These are phyloP conservation scores for Myotis findleyi DNA, from an alignment of 2,797 vertebrate genomes.

Conservation along the genomic window DNA sequence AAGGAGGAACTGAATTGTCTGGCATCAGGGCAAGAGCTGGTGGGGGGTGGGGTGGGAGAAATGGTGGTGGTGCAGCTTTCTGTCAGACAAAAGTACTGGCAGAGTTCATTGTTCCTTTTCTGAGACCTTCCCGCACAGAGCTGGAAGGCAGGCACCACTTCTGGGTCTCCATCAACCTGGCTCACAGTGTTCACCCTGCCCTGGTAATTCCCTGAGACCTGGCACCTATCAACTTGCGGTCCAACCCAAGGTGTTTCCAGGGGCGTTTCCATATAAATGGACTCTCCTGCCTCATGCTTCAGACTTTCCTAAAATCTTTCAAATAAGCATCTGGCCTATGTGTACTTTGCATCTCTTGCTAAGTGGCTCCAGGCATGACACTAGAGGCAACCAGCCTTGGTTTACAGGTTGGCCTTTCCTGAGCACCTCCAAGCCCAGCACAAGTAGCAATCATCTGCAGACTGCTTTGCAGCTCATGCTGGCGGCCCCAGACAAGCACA, in stretches of 20 bases:
- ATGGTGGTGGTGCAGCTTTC: not conserved
- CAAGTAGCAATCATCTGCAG: not conserved
- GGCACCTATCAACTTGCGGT: not conserved
- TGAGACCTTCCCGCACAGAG: not conserved
- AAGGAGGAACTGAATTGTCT: not conserved
- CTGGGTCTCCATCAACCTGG: not conserved
- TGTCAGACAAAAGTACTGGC: not conserved
- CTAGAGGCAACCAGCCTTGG: not conserved
- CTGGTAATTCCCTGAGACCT: not conserved
- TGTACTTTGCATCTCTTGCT: not conserved
- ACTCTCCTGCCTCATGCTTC: not conserved
- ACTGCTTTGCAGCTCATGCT: not conserved
- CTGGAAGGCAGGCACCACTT: not conserved
- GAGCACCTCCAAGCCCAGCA: not conserved
- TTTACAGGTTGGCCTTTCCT: not conserved
- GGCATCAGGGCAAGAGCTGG: not conserved
- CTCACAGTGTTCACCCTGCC: not conserved
- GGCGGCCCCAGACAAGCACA: not conserved
- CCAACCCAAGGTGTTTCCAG: not conserved
- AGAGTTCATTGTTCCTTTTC: not conserved
- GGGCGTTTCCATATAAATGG: not conserved
- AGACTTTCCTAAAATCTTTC: not conserved
- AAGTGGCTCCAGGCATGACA: not conserved
- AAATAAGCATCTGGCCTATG: not conserved
- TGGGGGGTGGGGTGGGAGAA: too few species aligned